Conservation (phyloP, 2,113 vertebrate genomes). For the Sander lucioperca region DNA sequence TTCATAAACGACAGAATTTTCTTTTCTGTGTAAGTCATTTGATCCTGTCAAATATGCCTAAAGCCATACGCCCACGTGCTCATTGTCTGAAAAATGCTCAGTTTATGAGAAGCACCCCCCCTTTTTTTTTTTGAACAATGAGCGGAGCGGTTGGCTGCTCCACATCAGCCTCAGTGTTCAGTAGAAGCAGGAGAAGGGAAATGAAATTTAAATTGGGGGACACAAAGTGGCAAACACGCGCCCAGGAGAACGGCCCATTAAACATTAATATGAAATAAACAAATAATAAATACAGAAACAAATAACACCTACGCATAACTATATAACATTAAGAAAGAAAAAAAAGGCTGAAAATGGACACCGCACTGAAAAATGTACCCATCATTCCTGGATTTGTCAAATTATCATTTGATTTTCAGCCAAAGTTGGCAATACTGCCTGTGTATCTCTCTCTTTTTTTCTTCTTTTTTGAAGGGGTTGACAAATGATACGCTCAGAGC, state of each 20-base stretch:
- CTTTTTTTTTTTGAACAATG: slow-evolving; percentile 44
- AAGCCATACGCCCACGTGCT: slow-evolving; percentile 82
- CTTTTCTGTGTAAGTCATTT: slow-evolving; percentile 82
- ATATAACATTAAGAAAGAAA: too few species aligned
- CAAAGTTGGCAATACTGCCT: slow-evolving; percentile 27
- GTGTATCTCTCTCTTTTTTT: not conserved
- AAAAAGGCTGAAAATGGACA: slow-evolving; percentile 5
- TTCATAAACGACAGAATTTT: slow-evolving; percentile 84
- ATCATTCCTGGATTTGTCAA: slow-evolving; percentile 35
- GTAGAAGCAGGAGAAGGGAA: slow-evolving; percentile 47
- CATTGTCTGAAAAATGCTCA: slow-evolving; percentile 77
- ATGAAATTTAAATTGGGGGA: slow-evolving; percentile 70
- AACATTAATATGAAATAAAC: too few species aligned
- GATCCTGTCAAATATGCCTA: slow-evolving; percentile 84
- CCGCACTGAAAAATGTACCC: not conserved
- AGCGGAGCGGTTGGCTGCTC: slow-evolving; percentile 49
- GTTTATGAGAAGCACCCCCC: slow-evolving; percentile 70
- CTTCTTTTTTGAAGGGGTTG: slow-evolving; percentile 22
- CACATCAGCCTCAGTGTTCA: slow-evolving; percentile 38
- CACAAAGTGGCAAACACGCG: slow-evolving; percentile 26
- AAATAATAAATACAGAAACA: too few species aligned
- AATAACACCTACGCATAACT: too few species aligned
- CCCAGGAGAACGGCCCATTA: slow-evolving; percentile 41
- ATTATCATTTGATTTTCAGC: slow-evolving; percentile 34
- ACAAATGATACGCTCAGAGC: slow-evolving; percentile 56